Conservation (phyloP, 1,140 invertebrate genomes). For the Drosophila teissieri region DNA sequence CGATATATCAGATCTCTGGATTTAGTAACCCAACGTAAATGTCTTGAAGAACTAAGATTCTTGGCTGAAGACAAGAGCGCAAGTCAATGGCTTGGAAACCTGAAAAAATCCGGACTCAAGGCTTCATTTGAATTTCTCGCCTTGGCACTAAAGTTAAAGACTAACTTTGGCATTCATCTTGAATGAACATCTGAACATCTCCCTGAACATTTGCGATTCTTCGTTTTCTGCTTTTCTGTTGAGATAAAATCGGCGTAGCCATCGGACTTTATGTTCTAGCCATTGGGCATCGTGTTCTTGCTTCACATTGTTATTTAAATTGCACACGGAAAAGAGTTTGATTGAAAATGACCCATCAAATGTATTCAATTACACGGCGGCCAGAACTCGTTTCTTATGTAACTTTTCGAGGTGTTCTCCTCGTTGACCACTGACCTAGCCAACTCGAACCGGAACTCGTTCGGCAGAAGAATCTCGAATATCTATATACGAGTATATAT, state of each 20-base stretch:
- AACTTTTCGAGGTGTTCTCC: constrained; percentile 12
- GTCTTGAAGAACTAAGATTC: constrained; percentile 43
- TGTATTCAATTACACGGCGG: constrained; percentile 41
- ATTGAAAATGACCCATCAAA: constrained; percentile 31
- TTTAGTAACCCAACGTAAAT: constrained; percentile 1
- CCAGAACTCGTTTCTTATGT: constrained; percentile 37
- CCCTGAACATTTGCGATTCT: constrained; percentile 22
- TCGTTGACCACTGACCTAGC: constrained; percentile 53
- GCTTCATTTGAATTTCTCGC: constrained; percentile 75
- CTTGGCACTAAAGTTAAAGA: constrained; percentile 77
- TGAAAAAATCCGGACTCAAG: constrained; percentile 65
- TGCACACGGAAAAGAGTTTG: constrained; percentile 68
- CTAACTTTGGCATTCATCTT: constrained; percentile 82
- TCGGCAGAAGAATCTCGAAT: constrained; percentile 36
- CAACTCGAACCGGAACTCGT: constrained; percentile 50
- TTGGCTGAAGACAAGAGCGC: constrained; percentile 55
- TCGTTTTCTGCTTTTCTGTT: neutral
- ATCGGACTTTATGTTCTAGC: constrained; percentile 49
- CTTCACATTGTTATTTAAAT: constrained; percentile 77
- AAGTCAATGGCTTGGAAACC: constrained; percentile 70
- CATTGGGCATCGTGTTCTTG: constrained; percentile 33
- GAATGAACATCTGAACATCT: too few species aligned
- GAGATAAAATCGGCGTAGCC: constrained; percentile 20
- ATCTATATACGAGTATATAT: neutral
- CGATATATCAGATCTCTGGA: constrained; percentile 1